Evolutionary conservation across 2,888 invertebrate genomes (phyloP), one percentile per base, ranked within the genome.

Genomic region (Ganaspis brasiliensis): DNA sequence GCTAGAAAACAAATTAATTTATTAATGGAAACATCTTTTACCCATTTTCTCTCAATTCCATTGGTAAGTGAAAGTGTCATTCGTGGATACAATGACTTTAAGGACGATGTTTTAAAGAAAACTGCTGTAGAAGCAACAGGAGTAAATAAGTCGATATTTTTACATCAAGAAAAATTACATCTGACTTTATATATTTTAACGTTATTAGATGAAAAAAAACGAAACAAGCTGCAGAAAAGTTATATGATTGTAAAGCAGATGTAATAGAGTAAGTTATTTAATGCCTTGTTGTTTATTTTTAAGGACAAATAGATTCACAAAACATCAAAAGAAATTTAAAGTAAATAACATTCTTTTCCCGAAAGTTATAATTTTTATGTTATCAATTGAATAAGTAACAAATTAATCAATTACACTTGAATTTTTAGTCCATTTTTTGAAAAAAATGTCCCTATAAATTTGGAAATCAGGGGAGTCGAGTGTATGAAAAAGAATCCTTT

Each of bases 21-120:
- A 70, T 93, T 97, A 85, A 93, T 96, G 9, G 92, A 95, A 87
- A 92, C 94, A 84, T 93, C 95, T 12, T 93, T 94, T 63, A 98
- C 98, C 6, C 98, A 98, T 92, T 98, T 98, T 90, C 88, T 97
- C 75, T 97, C 97, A 2, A 94, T 98, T 82, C 96, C 97, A 6
- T 90, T 97, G 81, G 94, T 93, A 83, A 91, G 92, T 21, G 90
- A 93, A 4, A 90, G 92, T 49, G 94, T 98, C 63, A 92, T 94
- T 81, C 90, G 93, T 40, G 94, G 93, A 77, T 97, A 95, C 90
- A 89, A 92, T 63, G 92, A 92, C 76, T 97, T 98, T 85, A 96
- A 96, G 74, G 78, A 78, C 3, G 74, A 84, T 19, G 75, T 89
- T 5, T 74, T 91, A 92, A 49, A 92, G 87, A 76, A 91, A 92